Base-by-base conservation (phyloP, 2,888 invertebrate genomes). In the Agriopis aurantiaria region DNA sequence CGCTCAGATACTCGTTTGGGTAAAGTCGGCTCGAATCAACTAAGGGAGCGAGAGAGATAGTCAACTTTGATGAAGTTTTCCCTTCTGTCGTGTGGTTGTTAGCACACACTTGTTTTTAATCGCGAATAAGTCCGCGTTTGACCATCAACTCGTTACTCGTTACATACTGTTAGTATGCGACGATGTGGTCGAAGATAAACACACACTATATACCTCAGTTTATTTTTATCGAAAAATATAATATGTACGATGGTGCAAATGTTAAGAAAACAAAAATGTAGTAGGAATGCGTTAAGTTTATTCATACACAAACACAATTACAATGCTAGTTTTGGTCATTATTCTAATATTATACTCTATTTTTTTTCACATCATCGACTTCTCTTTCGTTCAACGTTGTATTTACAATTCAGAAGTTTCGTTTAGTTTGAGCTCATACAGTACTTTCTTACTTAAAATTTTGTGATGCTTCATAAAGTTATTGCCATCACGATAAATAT, bases 251-350 rank as follows among this genome's bases (percentile, higher is more conserved):
- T 9, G 3, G 17, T 3, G 40, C 11, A 52, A 14, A 60, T 33
- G 12, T 10, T 55, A 43, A 65, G n/a, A 62, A 70, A 55, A 61
- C 52, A 65, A 69, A 23, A 46, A 65, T 2, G 3, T 71, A 73
- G 68, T 73, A 53, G 62, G 62, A 62, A 66, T 68, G 60, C 73
- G 67, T 75, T 73, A 70, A 68, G 53, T 78, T 75, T 76, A 75
- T 73, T 76, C 68, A 55, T 69, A 68, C 75, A 67, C 48, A 63
- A 45, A 69, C 65, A 74, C 68, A 71, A 71, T 69, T 65, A 64
- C 23, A 60, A 46, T 14, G 14, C 52, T 64, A 66, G 7, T 55
- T 67, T 67, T 71, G 55, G 59, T 64, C 55, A 52, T 58, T 55
- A 52, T 33, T 41, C 48, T 51, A 63, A 62, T 53, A 56, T 43